Conservation (phyloP, 2,888 invertebrate genomes). For the Tenthredo notha region DNA sequence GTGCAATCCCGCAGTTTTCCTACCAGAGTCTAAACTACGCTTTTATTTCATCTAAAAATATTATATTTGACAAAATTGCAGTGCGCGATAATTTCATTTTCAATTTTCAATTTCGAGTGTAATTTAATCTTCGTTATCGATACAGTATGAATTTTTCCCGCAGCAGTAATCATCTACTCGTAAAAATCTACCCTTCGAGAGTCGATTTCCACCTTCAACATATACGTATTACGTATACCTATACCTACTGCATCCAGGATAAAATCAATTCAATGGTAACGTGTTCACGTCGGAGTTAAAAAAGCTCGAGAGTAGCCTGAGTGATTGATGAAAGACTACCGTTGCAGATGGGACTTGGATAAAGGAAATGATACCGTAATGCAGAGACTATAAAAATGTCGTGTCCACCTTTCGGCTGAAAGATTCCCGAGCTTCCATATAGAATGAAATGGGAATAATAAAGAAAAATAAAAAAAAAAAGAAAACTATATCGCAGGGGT, state of each 20-base stretch:
- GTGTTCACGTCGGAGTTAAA: conserved; percentile 30
- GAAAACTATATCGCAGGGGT: not conserved
- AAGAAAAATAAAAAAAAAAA: not conserved
- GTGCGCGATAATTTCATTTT: not conserved
- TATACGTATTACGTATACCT: not conserved
- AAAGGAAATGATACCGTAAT: conserved; percentile 50
- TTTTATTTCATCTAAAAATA: not conserved
- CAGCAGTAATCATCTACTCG: not conserved
- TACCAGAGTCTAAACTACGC: not conserved
- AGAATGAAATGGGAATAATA: not conserved
- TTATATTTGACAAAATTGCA: not conserved
- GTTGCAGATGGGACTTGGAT: conserved; percentile 35
- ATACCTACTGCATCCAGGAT: not conserved
- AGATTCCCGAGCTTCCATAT: not conserved
- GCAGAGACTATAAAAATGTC: conserved; percentile 39
- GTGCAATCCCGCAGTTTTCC: not conserved
- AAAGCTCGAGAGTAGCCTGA: conserved; percentile 5
- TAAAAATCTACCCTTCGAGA: not conserved
- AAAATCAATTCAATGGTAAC: conserved; percentile 16
- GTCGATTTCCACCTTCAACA: not conserved
- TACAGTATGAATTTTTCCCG: no score
- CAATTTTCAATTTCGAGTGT: not conserved
- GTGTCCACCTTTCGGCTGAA: conserved; percentile 8
- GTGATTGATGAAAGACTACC: conserved; percentile 36
- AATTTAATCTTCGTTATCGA: not conserved